phyloP scores from a whole-genome alignment of 2,888 invertebrate genomes.

The Lycaena phlaeas region DNA sequence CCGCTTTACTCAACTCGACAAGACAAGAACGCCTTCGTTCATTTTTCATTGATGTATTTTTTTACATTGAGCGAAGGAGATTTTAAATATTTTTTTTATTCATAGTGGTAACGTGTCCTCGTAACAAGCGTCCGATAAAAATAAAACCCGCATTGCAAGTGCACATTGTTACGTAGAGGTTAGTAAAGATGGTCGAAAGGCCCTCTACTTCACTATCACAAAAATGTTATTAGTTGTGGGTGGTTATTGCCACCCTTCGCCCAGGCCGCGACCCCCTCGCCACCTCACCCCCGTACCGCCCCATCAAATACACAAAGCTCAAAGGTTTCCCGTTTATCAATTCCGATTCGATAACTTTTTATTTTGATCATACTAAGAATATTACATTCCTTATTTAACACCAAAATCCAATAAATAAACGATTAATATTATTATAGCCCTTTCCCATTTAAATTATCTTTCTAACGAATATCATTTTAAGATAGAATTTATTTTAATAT shows the following conservation, averaged over 20 bases:
- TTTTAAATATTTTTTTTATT: conserved; percentile 32
- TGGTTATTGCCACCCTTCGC: conserved; percentile 64
- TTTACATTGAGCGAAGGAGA: conserved; percentile 28
- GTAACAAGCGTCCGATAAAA: not conserved
- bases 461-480: too few species aligned
- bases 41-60: conserved; percentile 47
- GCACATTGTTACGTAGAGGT: conserved; percentile 25
- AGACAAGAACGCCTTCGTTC: conserved; percentile 52
- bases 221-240: conserved; percentile 70
- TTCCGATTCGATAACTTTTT: conserved; percentile 20
- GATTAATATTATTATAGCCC: too few species aligned
- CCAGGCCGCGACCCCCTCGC: conserved; percentile 45
- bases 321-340: conserved; percentile 22
- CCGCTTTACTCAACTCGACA: conserved; percentile 51
- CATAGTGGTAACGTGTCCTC: too few species aligned
- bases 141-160: too few species aligned
- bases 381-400: not conserved
- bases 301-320: conserved; percentile 29
- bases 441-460: too few species aligned
- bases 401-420: not conserved
- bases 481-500: too few species aligned
- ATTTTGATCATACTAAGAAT: conserved; percentile 8
- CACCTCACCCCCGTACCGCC: conserved; percentile 40
- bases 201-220: conserved; percentile 57
- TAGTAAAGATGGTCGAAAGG: conserved; percentile 48